A percentile compares a stretch with the other conserved stretches of the same genome.
Evolutionary conservation across 2,888 invertebrate species (phyloP).

Genomic region (Drymonia ruficornis): DNA sequence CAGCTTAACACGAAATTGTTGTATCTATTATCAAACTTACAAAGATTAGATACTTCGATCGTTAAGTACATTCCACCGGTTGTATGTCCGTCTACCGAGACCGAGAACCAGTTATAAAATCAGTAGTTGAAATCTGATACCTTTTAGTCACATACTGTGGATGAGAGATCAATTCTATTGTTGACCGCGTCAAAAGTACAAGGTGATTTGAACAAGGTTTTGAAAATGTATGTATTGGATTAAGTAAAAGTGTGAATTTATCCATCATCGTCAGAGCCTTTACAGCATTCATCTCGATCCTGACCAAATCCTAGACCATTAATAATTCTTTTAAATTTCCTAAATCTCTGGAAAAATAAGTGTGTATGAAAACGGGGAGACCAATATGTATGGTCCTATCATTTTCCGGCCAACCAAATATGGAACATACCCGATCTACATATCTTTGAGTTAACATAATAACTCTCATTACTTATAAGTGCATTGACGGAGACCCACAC

Average conservation of each 20-base stretch:
- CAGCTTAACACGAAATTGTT: too few species aligned
- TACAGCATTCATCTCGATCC: too few species aligned
- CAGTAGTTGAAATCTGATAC: slow-evolving; percentile 5
- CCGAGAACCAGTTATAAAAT: not conserved
- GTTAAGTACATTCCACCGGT: not conserved
- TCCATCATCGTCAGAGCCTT: too few species aligned
- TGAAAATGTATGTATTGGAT: not conserved
- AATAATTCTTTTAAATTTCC: too few species aligned
- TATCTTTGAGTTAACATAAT: not conserved
- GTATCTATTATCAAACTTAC: too few species aligned
- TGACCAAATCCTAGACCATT: too few species aligned
- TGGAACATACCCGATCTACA: too few species aligned
- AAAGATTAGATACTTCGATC: not conserved
- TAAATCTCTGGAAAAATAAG: too few species aligned
- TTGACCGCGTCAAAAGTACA: not conserved
- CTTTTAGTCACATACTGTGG: not conserved
- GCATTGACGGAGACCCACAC: not conserved
- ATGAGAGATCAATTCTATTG: not conserved
- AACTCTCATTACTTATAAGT: not conserved
- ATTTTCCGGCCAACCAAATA: too few species aligned
- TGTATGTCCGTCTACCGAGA: not conserved
- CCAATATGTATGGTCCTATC: too few species aligned
- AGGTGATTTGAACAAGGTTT: not conserved
- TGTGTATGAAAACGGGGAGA: too few species aligned
- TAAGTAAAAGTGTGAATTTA: too few species aligned